Evolutionary conservation across 2,797 vertebrate genomes (phyloP), one percentile per base, ranked within the genome.

Genomic region (Spatula clypeata): DNA sequence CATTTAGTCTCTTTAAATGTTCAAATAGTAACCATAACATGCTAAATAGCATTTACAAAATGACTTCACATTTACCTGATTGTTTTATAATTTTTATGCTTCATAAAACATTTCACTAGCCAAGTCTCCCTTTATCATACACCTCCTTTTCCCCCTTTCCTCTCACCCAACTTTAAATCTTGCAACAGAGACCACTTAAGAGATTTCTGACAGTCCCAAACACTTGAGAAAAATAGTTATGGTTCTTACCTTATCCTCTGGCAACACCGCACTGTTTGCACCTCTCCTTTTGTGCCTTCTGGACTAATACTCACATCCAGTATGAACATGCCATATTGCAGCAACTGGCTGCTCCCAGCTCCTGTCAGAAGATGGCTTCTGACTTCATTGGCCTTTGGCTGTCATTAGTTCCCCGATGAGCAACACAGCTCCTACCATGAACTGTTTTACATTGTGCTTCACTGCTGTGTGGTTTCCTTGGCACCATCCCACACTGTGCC

Each of bases 111-210:
- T 32, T 62, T 61, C 21, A 18, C 11, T 47, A 44, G 32, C 15
- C 36, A 61, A 65, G 76, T 58, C 88, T 29, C 21, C 38, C 14
- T 23, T 31, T 42, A 49, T 11, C 11, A 60, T 36, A 13, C 6
- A 57, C 20, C 31, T 79, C 26, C 31, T 90, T 11, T 34, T 47
- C 4, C 3, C n/a, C 5, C 4, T 71, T 70, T 70, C 40, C 36
- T 51, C 54, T 40, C 38, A n/a, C 5, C 1, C 61, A 29, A 17
- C 44, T 71, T 60, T 40, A 75, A 57, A 36, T 83, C 45, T 53
- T 47, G 18, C 17, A 29, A 0, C 0, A 0, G 36, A 32, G 31
- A 40, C 13, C 11, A 31, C 13, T 65, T 49, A 19, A 23, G 44
- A 76, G 34, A 55, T 32, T 67, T 79, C 71, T 73, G 34, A n/a